Evolutionary conservation across 2,888 invertebrate species (phyloP), one percentile per base, ranked within the genome.

Genomic region (Parnassius glacialis): DNA sequence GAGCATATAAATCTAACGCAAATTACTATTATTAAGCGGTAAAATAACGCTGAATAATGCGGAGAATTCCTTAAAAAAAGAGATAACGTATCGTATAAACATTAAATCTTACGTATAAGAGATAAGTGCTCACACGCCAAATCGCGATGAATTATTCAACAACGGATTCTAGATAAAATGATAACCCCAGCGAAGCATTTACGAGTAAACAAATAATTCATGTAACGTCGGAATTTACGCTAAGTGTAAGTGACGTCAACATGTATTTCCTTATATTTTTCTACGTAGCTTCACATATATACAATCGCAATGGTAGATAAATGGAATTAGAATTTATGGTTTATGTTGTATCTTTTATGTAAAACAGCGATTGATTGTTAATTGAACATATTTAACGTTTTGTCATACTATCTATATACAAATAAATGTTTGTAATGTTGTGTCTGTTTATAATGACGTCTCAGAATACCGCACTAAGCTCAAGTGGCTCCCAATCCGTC

Each of bases 171-270:
- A 52, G 63, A 63, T 59, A 57, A 59, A 34, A 20, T 57, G 57
- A 63, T 63, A 59, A 59, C 59, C 59, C 43, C 52, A n/a, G 45
- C 34, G 47, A 54, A 47, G 42, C 59, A 52, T 59, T 59, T 42
- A 51, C 56, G 16, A 25, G 59, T 63, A 52, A 60, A 60, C 63
- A 63, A 52, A 64, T 64, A 57, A 64, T 57, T 59, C 57, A 64
- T 52, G 43, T 44, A 41, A 43, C 9, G 41, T 34, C 48, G 45
- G 63, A 55, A 63, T 52, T 55, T 59, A 16, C 48, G 43, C 11
- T 20, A 63, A 59, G 51, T 47, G 34, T 41, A 10, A n/a, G 34
- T 64, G 64, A 64, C 57, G 57, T 52, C 58, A 61, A 9, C 11
- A 11, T 20, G 16, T 54, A 51, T 64, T 61, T 57, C 52, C 57